These are phyloP conservation scores for Corythoichthys intestinalis DNA, from an alignment of 2,113 vertebrate genomes.

Conservation along the genomic window DNA sequence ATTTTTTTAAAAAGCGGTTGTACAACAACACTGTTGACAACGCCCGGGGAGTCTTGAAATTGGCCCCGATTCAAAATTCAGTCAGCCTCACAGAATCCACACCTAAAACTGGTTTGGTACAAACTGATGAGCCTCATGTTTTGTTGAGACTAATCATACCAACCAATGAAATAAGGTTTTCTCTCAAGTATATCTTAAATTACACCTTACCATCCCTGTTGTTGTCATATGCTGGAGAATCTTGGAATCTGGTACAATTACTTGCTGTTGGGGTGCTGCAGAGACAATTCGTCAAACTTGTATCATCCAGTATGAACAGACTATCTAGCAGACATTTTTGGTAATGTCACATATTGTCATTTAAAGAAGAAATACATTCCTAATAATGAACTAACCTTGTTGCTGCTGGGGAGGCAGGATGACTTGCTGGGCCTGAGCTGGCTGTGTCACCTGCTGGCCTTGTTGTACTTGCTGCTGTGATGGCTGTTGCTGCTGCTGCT, in stretches of 20 bases:
- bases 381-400: conserved; percentile 77
- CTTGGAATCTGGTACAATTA: conserved; percentile 93
- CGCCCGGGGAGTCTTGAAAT: too few relatives aligned
- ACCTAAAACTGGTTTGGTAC: too few relatives aligned
- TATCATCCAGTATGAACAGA: background rate
- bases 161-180: background rate
- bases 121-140: background rate
- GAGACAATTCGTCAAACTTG: conserved; percentile 18
- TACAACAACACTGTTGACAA: too few relatives aligned
- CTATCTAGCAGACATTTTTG: background rate
- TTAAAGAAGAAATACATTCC: background rate
- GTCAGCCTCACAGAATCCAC: too few relatives aligned
- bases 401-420: conserved; percentile 85
- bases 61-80: too few relatives aligned
- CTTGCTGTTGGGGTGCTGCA: conserved; percentile 88
- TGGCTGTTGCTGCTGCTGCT: conserved; percentile 80
- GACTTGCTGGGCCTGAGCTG: conserved; percentile 81
- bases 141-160: background rate
- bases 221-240: conserved; percentile 91
- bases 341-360: background rate
- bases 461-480: conserved; percentile 73
- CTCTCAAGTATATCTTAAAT: background rate
- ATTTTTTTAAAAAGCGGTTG: too few relatives aligned
- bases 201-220: conserved; percentile 87
- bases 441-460: conserved; percentile 79